A percentile compares a stretch with the other conserved stretches of the same genome.
phyloP scores from a whole-genome alignment of 2,797 vertebrate species.

The Pseudomugil gertrudae region DNA sequence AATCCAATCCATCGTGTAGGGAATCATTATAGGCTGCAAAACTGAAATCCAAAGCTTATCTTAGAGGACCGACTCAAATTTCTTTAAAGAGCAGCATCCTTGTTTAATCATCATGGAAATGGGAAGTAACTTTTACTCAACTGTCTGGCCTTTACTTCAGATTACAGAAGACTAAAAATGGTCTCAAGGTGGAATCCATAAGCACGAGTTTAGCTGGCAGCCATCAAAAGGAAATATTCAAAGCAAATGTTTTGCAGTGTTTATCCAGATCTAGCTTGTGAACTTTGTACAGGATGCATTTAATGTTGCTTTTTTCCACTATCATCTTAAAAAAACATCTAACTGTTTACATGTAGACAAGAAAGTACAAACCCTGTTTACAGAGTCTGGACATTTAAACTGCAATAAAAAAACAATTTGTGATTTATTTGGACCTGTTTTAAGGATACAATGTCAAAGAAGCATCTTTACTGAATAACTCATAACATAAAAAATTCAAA shows the following conservation, averaged over 20 bases:
- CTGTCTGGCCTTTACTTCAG: not conserved
- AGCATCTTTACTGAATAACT: not conserved
- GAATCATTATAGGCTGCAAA: slow-evolving; percentile 70
- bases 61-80: slow-evolving; percentile 27
- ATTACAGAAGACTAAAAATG: not conserved
- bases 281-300: not conserved
- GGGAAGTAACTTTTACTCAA: slow-evolving; percentile 1
- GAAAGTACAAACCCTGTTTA: not conserved
- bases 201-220: slow-evolving; percentile 1
- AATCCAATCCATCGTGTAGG: slow-evolving; percentile 68
- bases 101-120: slow-evolving; percentile 21
- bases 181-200: slow-evolving; percentile 7
- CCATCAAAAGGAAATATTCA: not conserved
- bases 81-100: slow-evolving; percentile 16
- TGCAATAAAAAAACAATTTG: not conserved
- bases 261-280: not conserved
- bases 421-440: not conserved
- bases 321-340: not conserved
- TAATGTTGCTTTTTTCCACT: not conserved
- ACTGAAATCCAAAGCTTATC: slow-evolving; percentile 58
- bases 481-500: not conserved
- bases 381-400: not conserved
- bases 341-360: not conserved
- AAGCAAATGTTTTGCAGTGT: not conserved
- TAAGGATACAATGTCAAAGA: not conserved